Conservation (phyloP, 2,797 vertebrate genomes). For the Coregonus sp. region DNA sequence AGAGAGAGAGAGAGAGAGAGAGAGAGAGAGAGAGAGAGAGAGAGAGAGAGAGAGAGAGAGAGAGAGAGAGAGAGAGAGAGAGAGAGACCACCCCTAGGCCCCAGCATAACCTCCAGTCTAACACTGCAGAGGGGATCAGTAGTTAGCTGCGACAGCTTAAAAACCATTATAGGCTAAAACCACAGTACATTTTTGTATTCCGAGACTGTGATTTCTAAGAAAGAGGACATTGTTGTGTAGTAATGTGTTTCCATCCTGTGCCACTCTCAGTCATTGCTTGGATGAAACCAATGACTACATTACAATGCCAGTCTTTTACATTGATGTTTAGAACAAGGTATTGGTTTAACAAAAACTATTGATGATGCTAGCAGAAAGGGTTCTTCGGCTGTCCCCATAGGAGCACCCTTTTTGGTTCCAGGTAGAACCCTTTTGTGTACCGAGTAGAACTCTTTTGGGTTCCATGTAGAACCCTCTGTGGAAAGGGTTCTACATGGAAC, state of each 20-base stretch:
- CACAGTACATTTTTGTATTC: background rate
- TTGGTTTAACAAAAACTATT: too few relatives aligned
- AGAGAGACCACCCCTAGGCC: background rate
- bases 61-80: background rate
- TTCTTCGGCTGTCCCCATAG: too few relatives aligned
- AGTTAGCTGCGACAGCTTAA: background rate
- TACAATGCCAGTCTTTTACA: too few relatives aligned
- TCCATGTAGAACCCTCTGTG: too few relatives aligned
- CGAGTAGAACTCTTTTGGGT: too few relatives aligned
- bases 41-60: background rate
- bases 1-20: background rate
- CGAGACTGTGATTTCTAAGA: background rate
- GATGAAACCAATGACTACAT: too few relatives aligned
- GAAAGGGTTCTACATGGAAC: too few relatives aligned
- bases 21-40: background rate
- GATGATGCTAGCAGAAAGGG: too few relatives aligned
- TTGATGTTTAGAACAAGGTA: too few relatives aligned
- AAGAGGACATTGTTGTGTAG: background rate
- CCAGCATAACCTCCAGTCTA: background rate
- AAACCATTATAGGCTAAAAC: background rate
- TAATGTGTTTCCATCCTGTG: background rate
- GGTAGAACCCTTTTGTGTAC: too few relatives aligned
- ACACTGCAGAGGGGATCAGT: background rate
- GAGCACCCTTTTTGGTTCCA: too few relatives aligned
- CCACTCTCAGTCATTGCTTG: background rate